Evolutionary conservation across 2,888 invertebrate genomes (phyloP), one percentile per base, ranked within the genome.

Genomic region (Zeuzera pyrina): DNA sequence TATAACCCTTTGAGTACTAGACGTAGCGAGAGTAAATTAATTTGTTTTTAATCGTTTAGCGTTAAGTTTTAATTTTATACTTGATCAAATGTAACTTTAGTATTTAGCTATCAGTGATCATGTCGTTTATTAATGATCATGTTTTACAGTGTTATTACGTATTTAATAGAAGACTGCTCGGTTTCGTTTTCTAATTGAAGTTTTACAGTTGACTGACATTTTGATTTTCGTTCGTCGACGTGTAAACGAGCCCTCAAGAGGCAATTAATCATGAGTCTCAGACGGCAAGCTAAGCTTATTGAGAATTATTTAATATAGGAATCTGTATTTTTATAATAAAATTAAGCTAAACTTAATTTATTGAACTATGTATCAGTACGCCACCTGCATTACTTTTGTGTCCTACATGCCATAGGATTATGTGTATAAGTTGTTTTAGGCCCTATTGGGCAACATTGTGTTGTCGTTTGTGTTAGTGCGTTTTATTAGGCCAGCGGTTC

Each of bases 241-340:
- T n/a, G n/a, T n/a, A 38, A 38, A 44, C 43, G 51, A 69, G 76
- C 71, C 76, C 67, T 42, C 47, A 47, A 71, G 79, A 79, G 81
- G 79, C 78, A 70, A 53, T 62, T 60, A 61, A 48, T 53, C 52
- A 57, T 57, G 74, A 76, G 76, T 74, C 76, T 77, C 81, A 70
- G 62, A 63, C 54, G 74, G 70, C 77, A 72, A 72, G 73, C 73
- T 73, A 72, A 68, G 65, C 68, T 71, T 70, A 61, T 70, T 61
- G 68, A 76, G 66, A 68, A 68, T 77, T 71, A 59, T 31, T 73
- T 66, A 70, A 68, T 63, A 68, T 76, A 77, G 66, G 68, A 67
- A 74, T 68, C 74, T 73, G 79, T 81, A 81, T 81, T 83, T 77
- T 81, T 81, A 64, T 81, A 78, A 69, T 52, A 55, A 58, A 58